These are phyloP conservation scores for Henicopernis longicauda DNA, from an alignment of 2,113 vertebrate species.

Conservation along the genomic window DNA sequence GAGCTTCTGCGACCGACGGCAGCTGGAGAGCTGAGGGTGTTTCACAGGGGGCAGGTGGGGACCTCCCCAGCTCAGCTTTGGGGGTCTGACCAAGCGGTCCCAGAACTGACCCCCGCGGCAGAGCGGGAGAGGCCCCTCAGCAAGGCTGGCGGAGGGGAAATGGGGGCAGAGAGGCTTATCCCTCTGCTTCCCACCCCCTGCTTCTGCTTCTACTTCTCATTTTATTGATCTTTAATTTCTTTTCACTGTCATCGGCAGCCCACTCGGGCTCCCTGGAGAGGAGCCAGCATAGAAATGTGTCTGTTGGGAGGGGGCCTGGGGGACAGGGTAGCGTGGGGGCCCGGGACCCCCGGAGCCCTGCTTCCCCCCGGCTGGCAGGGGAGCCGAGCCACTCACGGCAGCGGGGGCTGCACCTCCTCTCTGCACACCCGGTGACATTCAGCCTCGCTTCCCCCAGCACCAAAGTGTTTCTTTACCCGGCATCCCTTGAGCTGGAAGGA, in stretches of 20 bases:
- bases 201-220: not conserved
- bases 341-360: accelerated
- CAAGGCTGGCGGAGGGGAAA: not conserved
- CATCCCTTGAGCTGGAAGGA: not conserved
- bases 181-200: accelerated
- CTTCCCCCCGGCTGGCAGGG: accelerated
- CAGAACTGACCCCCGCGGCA: accelerated
- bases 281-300: not conserved
- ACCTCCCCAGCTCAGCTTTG: not conserved
- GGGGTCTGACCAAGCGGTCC: accelerated
- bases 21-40: not conserved
- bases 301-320: not conserved
- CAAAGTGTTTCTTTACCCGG: not conserved
- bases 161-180: not conserved
- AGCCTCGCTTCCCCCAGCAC: not conserved
- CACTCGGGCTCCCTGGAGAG: not conserved
- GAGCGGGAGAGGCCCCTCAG: accelerated
- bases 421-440: not conserved
- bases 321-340: accelerated
- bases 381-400: accelerated
- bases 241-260: accelerated
- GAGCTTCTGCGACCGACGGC: accelerated
- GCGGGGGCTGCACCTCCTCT: not conserved
- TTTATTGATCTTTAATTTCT: not conserved
- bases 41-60: accelerated